Evolutionary conservation across 2,888 invertebrate species (phyloP).

Genomic region (Eupithecia pulchellata): DNA sequence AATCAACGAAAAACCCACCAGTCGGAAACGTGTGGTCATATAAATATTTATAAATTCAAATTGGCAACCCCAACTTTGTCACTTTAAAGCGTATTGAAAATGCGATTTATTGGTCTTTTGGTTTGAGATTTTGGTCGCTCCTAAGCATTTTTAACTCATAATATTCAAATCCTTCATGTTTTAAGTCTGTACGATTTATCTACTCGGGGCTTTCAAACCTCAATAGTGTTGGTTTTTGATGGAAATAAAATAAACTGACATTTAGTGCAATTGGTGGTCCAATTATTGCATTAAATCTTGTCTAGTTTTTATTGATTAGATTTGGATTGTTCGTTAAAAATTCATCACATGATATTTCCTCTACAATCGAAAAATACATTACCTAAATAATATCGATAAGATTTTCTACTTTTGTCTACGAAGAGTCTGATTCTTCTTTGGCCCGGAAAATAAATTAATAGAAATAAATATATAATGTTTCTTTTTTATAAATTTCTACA

Average conservation of each 20-base stretch:
- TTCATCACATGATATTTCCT: background rate
- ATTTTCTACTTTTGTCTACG: background rate
- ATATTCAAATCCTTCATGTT: background rate
- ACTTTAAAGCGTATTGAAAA: conserved; percentile 35
- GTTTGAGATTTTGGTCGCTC: background rate
- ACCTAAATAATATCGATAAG: too few species aligned
- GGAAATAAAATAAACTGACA: background rate
- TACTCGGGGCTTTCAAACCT: background rate
- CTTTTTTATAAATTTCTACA: background rate
- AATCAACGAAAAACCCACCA: conserved; percentile 48
- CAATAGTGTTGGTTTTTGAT: background rate
- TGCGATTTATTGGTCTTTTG: conserved; percentile 13
- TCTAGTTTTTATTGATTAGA: background rate
- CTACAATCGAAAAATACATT: too few species aligned
- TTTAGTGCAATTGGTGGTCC: background rate
- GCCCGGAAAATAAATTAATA: too few species aligned
- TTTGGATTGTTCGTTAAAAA: background rate
- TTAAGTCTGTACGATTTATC: background rate
- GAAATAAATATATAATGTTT: too few species aligned
- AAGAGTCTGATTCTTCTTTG: too few species aligned
- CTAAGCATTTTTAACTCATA: background rate
- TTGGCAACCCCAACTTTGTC: conserved; percentile 45
- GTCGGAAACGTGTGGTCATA: conserved; percentile 48
- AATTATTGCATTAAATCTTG: too few species aligned
- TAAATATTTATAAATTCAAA: conserved; percentile 62